A percentile compares a stretch with the other conserved stretches of the same genome.
Conservation (phyloP, 2,888 invertebrate species). For the Dolichopus griseipennis region DNA sequence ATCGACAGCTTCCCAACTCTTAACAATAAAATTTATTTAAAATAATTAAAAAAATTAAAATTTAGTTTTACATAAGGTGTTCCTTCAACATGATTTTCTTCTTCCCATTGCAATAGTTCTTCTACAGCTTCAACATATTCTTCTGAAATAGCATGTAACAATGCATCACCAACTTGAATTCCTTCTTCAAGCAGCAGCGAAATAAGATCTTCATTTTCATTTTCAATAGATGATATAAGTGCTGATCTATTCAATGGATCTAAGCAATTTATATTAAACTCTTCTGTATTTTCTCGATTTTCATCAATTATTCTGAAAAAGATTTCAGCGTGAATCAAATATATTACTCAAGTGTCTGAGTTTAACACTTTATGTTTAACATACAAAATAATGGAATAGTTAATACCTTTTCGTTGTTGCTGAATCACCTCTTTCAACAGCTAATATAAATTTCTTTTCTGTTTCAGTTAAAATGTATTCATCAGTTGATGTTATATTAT, state of each 20-base stretch:
- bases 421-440: slow-evolving; percentile 89
- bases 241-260: slow-evolving; percentile 92
- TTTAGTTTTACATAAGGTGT: slow-evolving; percentile 66
- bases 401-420: slow-evolving; percentile 70
- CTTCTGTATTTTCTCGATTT: slow-evolving; percentile 53
- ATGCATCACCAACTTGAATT: slow-evolving; percentile 81
- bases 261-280: slow-evolving; percentile 86
- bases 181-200: slow-evolving; percentile 69
- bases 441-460: slow-evolving; percentile 83
- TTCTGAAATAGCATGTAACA: slow-evolving; percentile 94
- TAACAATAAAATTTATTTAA: background rate
- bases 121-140: slow-evolving; percentile 98
- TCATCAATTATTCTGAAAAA: slow-evolving; percentile 54
- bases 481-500: slow-evolving; percentile 40
- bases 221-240: slow-evolving; percentile 90
- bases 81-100: slow-evolving; percentile 64
- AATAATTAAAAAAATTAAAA: background rate
- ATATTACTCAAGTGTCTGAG: too few relatives aligned
- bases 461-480: slow-evolving; percentile 62
- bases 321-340: too few relatives aligned
- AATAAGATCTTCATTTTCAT: slow-evolving; percentile 92
- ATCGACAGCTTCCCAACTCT: slow-evolving; percentile 83
- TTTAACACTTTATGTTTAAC: too few relatives aligned
- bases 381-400: background rate
- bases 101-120: slow-evolving; percentile 82